phyloP scores from a whole-genome alignment of 1,140 invertebrate genomes.

The Ditylenchus dipsaci region DNA sequence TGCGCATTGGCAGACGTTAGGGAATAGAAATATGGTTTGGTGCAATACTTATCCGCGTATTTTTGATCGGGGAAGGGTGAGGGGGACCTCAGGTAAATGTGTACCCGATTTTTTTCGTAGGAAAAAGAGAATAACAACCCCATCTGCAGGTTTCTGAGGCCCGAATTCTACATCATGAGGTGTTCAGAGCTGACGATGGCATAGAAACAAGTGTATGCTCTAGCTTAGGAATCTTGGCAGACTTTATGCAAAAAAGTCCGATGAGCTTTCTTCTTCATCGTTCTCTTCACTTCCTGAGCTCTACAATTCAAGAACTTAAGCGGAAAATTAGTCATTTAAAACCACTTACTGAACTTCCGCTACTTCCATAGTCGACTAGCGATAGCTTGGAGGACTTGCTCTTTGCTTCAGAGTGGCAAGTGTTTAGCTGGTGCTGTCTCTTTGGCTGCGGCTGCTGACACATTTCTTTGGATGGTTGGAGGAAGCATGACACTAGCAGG shows the following conservation, averaged over 20 bases:
- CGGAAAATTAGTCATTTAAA: too few species aligned
- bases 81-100: too few species aligned
- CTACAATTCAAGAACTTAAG: too few species aligned
- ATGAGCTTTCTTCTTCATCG: not conserved
- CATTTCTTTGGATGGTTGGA: conserved; percentile 1
- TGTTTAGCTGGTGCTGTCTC: not conserved
- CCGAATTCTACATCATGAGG: not conserved
- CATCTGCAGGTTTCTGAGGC: not conserved
- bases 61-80: too few species aligned
- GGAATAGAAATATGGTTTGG: too few species aligned
- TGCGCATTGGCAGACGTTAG: too few species aligned
- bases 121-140: too few species aligned
- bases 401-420: too few species aligned
- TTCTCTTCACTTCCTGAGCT: not conserved
- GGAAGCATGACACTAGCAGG: not conserved
- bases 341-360: not conserved
- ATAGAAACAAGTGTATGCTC: not conserved
- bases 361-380: not conserved
- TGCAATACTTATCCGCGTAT: too few species aligned
- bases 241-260: not conserved
- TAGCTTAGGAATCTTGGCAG: not conserved
- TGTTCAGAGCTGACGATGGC: not conserved
- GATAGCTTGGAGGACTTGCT: not conserved
- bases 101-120: too few species aligned
- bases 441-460: not conserved